phyloP scores from a whole-genome alignment of 2,888 invertebrate species.

The Callimorpha dominula region DNA sequence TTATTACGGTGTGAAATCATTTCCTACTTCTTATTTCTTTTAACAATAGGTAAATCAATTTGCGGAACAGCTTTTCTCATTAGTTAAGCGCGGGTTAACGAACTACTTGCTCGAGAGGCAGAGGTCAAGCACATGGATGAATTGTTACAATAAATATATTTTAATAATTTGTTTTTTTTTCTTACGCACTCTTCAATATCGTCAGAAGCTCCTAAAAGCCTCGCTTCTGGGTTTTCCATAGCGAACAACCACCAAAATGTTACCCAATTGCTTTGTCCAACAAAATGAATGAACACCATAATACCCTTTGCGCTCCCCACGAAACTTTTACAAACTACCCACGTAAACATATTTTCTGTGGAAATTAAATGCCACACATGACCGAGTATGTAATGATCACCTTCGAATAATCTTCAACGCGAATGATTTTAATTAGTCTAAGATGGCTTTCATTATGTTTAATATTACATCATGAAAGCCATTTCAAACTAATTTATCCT shows the following conservation, averaged over 20 bases:
- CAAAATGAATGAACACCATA: conserved; percentile 18
- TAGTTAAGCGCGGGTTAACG: background rate
- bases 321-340: background rate
- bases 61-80: background rate
- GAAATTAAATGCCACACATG: background rate
- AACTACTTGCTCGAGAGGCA: background rate
- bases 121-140: background rate
- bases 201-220: conserved; percentile 27
- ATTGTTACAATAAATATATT: background rate
- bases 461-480: no score
- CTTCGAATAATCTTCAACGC: background rate
- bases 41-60: conserved; percentile 3
- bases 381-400: background rate
- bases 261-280: conserved; percentile 21
- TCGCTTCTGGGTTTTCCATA: conserved; percentile 28
- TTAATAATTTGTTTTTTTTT: background rate
- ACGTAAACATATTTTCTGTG: background rate
- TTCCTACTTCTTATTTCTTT: background rate
- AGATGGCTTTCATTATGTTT: background rate
- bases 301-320: background rate
- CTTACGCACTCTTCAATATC: conserved; percentile 52
- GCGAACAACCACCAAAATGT: conserved; percentile 19
- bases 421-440: background rate
- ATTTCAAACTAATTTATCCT: background rate
- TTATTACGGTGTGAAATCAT: background rate